A percentile compares a stretch with the other conserved stretches of the same genome.
phyloP scores from a whole-genome alignment of 2,797 vertebrate genomes.

The Channallabes apus region DNA sequence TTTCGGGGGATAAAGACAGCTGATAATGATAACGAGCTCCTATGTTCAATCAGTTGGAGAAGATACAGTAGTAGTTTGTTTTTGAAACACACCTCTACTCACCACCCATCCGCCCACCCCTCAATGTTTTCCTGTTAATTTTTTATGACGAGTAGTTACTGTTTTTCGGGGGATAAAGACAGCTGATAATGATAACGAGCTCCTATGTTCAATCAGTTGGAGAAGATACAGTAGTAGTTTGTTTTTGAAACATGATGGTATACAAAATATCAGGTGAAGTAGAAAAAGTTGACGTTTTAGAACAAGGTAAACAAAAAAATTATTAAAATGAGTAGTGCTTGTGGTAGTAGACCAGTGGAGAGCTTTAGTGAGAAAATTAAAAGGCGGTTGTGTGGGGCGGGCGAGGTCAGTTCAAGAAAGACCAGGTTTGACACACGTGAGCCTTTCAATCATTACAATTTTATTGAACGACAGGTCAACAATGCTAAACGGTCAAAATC shows the following conservation, averaged over 20 bases:
- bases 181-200: not conserved
- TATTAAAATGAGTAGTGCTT: too few relatives aligned
- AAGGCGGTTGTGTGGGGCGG: too few relatives aligned
- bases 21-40: not conserved
- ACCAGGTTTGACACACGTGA: not conserved
- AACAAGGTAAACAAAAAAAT: too few relatives aligned
- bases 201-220: not conserved
- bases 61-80: not conserved
- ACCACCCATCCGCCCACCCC: not conserved
- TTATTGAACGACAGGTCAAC: constrained; percentile 79
- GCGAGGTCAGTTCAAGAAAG: not conserved
- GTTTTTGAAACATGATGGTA: not conserved
- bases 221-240: not conserved
- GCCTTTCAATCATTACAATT: constrained; percentile 61
- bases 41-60: not conserved
- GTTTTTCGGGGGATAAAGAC: not conserved
- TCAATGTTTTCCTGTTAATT: not conserved
- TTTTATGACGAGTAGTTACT: not conserved
- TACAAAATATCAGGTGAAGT: too few relatives aligned
- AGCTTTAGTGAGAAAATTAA: too few relatives aligned
- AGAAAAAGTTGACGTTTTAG: too few relatives aligned
- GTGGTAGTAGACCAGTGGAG: too few relatives aligned
- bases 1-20: not conserved
- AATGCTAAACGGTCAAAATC: constrained; percentile 64
- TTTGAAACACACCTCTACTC: not conserved